A percentile compares a stretch with the other conserved stretches of the same genome.
These are phyloP conservation scores for Caenorhabditis remanei DNA, from an alignment of 1,140 invertebrate species.

Conservation along the genomic window DNA sequence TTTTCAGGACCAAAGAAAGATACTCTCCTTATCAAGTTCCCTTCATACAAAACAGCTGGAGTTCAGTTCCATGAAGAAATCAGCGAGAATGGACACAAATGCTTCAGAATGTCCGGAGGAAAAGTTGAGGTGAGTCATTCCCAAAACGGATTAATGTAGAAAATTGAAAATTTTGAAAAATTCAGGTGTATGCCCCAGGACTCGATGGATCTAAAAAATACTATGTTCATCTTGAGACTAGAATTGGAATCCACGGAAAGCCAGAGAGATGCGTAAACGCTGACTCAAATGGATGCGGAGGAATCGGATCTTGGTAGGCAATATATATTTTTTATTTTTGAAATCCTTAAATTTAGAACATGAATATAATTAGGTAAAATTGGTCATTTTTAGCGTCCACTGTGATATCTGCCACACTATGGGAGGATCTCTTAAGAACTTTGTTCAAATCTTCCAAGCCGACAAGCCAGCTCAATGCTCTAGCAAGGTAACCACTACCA, in stretches of 20 bases:
- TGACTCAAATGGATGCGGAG: constrained; percentile 76
- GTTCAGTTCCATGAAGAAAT: constrained; percentile 76
- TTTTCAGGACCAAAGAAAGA: constrained; percentile 75
- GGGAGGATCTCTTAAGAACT: constrained; percentile 75
- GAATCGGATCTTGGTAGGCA: constrained; percentile 75
- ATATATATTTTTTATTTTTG: background rate
- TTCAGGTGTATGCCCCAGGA: constrained; percentile 71
- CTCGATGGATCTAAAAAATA: constrained; percentile 73
- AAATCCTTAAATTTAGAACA: background rate
- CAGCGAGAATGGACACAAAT: constrained; percentile 75
- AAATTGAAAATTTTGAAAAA: background rate
- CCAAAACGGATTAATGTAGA: background rate
- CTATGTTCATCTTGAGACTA: constrained; percentile 76
- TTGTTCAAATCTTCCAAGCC: constrained; percentile 77
- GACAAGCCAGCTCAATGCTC: constrained; percentile 75
- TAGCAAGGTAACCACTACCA: constrained; percentile 46
- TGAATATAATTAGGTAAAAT: too few species aligned
- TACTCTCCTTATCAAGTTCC: constrained; percentile 76
- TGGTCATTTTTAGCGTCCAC: constrained; percentile 75
- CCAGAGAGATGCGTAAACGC: constrained; percentile 77
- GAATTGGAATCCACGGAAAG: constrained; percentile 77
- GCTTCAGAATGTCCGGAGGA: constrained; percentile 77
- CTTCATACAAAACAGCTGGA: constrained; percentile 76
- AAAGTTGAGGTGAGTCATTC: constrained; percentile 71
- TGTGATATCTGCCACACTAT: constrained; percentile 76